Evolutionary conservation across 1,140 invertebrate genomes (phyloP), one percentile per base, ranked within the genome.

Genomic region (Epicauta chinensis): DNA sequence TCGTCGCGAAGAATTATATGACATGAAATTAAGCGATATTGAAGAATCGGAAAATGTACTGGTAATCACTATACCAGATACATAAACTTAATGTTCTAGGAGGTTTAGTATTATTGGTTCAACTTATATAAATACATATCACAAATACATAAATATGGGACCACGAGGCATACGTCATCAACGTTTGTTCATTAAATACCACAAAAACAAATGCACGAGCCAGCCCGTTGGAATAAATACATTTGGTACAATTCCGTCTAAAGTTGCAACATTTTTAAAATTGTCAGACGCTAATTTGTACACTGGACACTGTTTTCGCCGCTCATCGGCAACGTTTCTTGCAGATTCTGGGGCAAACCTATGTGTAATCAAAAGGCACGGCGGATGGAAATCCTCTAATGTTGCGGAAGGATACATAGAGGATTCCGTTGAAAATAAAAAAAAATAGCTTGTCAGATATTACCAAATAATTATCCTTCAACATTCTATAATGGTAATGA

Each of bases 181-280:
- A 5, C 5, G 36, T 5, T 38, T 41, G 11, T 41, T 41, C 16
- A 5, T 16, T 16, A 14, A 4, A 14, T 41, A 41, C 11, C 12
- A 2, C 16, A 41, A 41, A 6, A 16, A 16, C 16, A 16, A 16
- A 16, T 41, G 39, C 39, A 15, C 39, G 3, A 3, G 39, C 11
- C 39, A 41, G 17, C 39, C 39, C 3, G 39, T 41, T n/a, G 39
- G 39, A 2, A 16, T 49, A 48, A 45, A 46, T 50, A 42, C 45
- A 47, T 47, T 49, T 6, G 47, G 30, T 4, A 49, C 17, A 38
- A 49, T 49, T 11, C 47, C 14, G 6, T 16, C 6, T 1, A 13
- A 40, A 40, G 40, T 49, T 38, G 37, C 47, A 14, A 23, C 13
- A 39, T 49, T 49, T 39, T 30, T 49, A 16, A 15, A 40, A 39